Evolutionary conservation across 2,888 invertebrate genomes (phyloP), one percentile per base, ranked within the genome.

Genomic region (Calameuta filiformis): DNA sequence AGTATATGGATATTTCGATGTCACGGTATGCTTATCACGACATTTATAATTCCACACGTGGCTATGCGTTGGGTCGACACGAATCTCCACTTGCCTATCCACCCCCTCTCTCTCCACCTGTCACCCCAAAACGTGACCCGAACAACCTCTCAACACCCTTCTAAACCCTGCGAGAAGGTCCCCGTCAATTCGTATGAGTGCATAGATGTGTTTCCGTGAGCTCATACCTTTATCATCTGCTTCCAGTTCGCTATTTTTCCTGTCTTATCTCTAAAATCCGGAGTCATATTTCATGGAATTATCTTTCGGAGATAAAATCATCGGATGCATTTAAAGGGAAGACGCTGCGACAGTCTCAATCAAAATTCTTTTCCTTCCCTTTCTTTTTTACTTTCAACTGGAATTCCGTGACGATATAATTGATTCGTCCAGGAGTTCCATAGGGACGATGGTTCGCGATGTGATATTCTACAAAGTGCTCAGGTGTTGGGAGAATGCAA

Each of bases 21-120:
- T 69, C 76, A 83, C 78, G 81, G 78, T 82, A 87, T 84, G 85
- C 86, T 86, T 83, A 87, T 87, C 87, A 85, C 84, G 85, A 80
- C 75, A 82, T 83, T 83, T 84, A 81, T 88, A 87, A 87, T 87
- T 83, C 86, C 74, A 76, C 76, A 77, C 81, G 83, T 83, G 80
- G 83, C 80, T 79, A 81, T 77, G 79, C 79, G 80, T 81, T 79
- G 83, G 81, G 82, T 84, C 83, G 85, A 88, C 88, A 88, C 83
- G 88, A 86, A 86, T 88, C 83, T 87, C 86, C 87, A 88, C 88
- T 88, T 86, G 83, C 40, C 15, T 40, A 15, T 4, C 37, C 37
- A 12, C 37, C 12, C 12, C 12, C 37, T 37, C 37, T 12, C 37
- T 1, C 37, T 37, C 37, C 4, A 15, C 15, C 40, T 15, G 40